Evolutionary conservation across 2,113 vertebrate genomes (phyloP), one percentile per base, ranked within the genome.

Genomic region (Bujurquina vittata): DNA sequence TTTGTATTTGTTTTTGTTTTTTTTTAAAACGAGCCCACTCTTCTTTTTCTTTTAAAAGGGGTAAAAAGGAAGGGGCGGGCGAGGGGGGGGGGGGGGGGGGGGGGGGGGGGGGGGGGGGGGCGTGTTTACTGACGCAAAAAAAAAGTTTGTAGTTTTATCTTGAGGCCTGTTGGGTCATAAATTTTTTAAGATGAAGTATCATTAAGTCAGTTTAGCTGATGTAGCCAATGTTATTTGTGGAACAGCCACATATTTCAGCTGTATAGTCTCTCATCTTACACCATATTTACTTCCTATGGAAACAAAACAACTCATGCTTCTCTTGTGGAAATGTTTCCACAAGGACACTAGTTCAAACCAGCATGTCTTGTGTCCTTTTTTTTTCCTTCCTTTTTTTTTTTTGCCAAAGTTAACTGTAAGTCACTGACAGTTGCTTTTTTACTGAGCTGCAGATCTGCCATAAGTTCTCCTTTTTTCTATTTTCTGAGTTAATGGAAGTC

Each of bases 401-500:
- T 43, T 61, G 33, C 61, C 43, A 69, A 15, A 74, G 23, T 31
- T 54, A 26, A 62, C 54, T 33, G 43, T 40, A 75, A 82, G 56
- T 59, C 79, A 3, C 67, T 31, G 61, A 65, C 9, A 14, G 79
- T 80, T 67, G 52, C 20, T 4, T 7, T 52, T 37, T 33, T 18
- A 1, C 69, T 11, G 12, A 62, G 79, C 79, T 18, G 23, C 63
- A 84, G 26, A 69, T 59, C 65, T n/a, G 29, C 81, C 79, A 40
- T 87, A 85, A 88, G 26, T 92, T 91, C 89, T 87, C 54, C 74
- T 89, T 91, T 72, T 90, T 89, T 85, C 60, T 74, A 2, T 86
- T 89, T 84, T 73, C 72, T 35, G 29, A 78, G 22, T 56, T 57
- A 31, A 65, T 60, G 33, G 10, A 12, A 65, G 75, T 86, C 81